A percentile compares a stretch with the other conserved stretches of the same genome.
These are phyloP conservation scores for Phalacrocorax carbo DNA, from an alignment of 2,113 vertebrate genomes.

Conservation along the genomic window DNA sequence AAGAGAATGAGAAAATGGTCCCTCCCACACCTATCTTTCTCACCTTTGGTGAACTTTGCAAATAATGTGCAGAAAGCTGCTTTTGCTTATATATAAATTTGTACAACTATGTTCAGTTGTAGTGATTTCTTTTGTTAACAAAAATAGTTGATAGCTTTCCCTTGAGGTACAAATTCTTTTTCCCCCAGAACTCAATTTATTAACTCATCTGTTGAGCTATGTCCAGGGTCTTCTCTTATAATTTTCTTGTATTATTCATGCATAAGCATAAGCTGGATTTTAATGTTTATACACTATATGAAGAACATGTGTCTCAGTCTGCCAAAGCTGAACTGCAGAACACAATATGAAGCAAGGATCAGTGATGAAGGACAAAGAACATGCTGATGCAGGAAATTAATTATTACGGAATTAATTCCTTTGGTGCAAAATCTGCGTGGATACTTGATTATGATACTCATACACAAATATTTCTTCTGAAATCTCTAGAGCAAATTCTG, in stretches of 20 bases:
- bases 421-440: neutral
- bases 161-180: neutral
- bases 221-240: neutral
- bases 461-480: neutral
- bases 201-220: neutral
- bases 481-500: neutral
- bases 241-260: conserved; percentile 6
- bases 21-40: neutral
- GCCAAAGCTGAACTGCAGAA: neutral
- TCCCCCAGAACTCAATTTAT: neutral
- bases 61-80: neutral
- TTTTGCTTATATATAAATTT: neutral
- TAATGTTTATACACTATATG: neutral
- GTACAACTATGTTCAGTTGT: neutral
- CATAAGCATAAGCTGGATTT: neutral
- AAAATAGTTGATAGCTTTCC: neutral
- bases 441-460: neutral
- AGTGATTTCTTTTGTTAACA: neutral
- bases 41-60: neutral
- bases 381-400: neutral
- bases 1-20: neutral
- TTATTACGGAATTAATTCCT: neutral
- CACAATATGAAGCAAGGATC: neutral
- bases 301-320: neutral
- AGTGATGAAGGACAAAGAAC: neutral